Evolutionary conservation across 1,140 invertebrate genomes (phyloP), one percentile per base, ranked within the genome.

Genomic region (Mya arenaria): DNA sequence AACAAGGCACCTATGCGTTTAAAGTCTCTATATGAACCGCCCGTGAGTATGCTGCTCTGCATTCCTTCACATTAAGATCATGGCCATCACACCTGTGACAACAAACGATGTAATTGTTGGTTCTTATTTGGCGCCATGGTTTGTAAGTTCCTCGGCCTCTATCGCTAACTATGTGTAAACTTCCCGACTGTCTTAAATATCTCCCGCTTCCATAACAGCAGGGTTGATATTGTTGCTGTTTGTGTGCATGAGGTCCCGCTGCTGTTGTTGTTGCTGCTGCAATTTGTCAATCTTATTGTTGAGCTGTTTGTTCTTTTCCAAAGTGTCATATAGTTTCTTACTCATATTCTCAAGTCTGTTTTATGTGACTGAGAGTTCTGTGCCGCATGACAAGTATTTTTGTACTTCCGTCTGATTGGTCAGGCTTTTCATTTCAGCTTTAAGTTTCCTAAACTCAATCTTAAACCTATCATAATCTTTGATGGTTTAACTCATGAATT

Each of bases 401-500:
- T n/a, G 30, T 17, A 28, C 1, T 1, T 72, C 68, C n/a, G 65
- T 2, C 36, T 72, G 44, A 6, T 25, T 10, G 56, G 13, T 65
- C n/a, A n/a, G n/a, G n/a, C n/a, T n/a, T 36, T 55, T 73, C 10
- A 36, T 6, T 2, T 73, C 71, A 37, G 48, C 52, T 32, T 58
- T 36, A n/a, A 58, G 13, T 41, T 32, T 73, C 23, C 52, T 73
- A 4, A 73, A 37, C 60, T 73, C 71, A 8, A 37, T 56, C 41
- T 73, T 73, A 36, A 73, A 73, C 8, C 15, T 23, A n/a, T 73
- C 52, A 60, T 73, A 73, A 55, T 58, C 71, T 6, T 36, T 19
- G 1, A 58, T 39, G 1, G 19, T 56, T 10, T 73, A 48, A 73
- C 25, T 36, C 32, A n/a, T 56, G 55, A 58, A 73, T 10, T 23